A percentile compares a stretch with the other conserved stretches of the same genome.
Evolutionary conservation across 2,113 vertebrate species (phyloP).

Genomic region (Gymnogyps californianus): DNA sequence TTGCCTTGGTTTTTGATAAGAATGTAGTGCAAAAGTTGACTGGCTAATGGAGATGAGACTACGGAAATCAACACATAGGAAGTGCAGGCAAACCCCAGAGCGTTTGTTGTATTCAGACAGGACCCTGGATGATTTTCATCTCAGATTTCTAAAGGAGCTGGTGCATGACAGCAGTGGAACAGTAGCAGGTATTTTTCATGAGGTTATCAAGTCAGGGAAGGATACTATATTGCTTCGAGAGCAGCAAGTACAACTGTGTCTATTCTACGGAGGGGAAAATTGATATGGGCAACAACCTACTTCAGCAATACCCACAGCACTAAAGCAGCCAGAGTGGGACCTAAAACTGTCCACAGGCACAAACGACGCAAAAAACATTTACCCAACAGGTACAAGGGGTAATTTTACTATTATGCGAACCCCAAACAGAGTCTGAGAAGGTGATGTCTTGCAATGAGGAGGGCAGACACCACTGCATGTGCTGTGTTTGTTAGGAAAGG

Average conservation of each 20-base stretch:
- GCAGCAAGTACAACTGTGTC: accelerated
- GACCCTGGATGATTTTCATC: neutral
- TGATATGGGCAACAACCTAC: neutral
- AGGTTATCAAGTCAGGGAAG: neutral
- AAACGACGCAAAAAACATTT: accelerated
- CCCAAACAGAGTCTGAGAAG: neutral
- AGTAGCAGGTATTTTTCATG: neutral
- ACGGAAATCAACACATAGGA: neutral
- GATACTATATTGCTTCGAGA: neutral
- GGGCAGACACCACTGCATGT: neutral
- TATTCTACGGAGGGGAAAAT: accelerated
- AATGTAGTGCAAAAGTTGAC: neutral
- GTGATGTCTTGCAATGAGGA: neutral
- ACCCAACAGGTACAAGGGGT: neutral
- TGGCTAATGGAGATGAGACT: neutral
- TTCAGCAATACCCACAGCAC: neutral
- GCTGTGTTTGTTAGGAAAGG: neutral
- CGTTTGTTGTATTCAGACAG: accelerated
- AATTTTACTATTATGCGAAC: neutral
- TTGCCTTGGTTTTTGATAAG: neutral
- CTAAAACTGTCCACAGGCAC: neutral
- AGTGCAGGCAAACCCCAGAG: neutral
- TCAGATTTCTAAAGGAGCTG: neutral
- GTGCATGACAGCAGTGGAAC: neutral
- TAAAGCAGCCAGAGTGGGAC: neutral